These are phyloP conservation scores for Blennius ocellaris DNA, from an alignment of 2,113 vertebrate species.

Conservation along the genomic window DNA sequence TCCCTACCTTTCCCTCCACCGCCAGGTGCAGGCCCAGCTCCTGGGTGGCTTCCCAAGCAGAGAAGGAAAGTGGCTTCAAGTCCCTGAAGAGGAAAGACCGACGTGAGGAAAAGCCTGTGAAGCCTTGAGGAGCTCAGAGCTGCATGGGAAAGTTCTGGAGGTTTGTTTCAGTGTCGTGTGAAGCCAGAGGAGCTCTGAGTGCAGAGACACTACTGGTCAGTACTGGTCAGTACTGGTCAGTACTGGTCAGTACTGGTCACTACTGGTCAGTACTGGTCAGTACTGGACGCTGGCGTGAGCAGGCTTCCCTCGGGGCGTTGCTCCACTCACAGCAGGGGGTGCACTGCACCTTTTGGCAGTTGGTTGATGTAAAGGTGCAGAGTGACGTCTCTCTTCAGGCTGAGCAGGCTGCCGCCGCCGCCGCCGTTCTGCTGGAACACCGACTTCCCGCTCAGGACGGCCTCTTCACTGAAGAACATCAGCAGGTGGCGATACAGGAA, in stretches of 20 bases:
- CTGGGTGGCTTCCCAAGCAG: constrained; percentile 87
- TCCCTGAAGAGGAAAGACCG: constrained; percentile 69
- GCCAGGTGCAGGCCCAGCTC: constrained; percentile 91
- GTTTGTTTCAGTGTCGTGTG: no score
- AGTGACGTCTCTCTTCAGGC: constrained; percentile 85
- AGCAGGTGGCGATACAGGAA: constrained; percentile 91
- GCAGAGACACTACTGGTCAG: no score
- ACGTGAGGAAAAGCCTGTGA: no score
- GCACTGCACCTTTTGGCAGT: constrained; percentile 92
- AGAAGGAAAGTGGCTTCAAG: constrained; percentile 87
- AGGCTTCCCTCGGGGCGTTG: no score
- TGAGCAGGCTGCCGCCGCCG: constrained; percentile 85
- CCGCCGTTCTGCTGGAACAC: constrained; percentile 85
- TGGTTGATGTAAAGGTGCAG: constrained; percentile 94
- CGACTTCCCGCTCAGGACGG: constrained; percentile 85
- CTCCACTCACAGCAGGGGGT: constrained; percentile 88
- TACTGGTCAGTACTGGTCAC: no score
- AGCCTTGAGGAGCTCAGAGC: no score
- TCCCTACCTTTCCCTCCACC: constrained; percentile 89
- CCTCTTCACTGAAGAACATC: constrained; percentile 90
- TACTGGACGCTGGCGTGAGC: no score
- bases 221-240: no score
- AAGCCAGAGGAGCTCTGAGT: no score
- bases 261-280: no score
- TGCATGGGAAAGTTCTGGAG: no score